Evolutionary conservation across 1,140 invertebrate genomes (phyloP), one percentile per base, ranked within the genome.

Genomic region (Drosophila leontia): DNA sequence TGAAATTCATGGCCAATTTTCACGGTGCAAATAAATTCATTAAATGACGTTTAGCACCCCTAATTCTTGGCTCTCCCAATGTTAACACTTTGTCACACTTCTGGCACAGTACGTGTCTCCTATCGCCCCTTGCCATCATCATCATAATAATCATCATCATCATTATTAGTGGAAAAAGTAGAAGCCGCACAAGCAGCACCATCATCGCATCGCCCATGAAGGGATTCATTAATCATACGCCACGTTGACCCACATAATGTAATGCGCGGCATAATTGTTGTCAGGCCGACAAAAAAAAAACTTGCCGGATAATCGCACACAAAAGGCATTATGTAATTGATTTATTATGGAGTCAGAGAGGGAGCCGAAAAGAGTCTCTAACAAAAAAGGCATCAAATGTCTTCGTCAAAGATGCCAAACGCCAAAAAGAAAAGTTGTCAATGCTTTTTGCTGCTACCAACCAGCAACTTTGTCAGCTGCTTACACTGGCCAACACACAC

Each of bases 181-280:
- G 44, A 35, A 37, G 42, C 34, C n/a, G 15, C 19, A 45, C 50
- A 32, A 34, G 53, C 37, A 19, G 42, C 37, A 51, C 55, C 70
- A 59, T 59, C 67, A 74, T 53, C 19, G 51, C 34, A 50, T 57
- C 35, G 47, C 42, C 45, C 65, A 55, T 78, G 76, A 64, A 72
- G 62, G 82, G 48, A 87, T 67, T 80, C 84, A 87, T 88, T 85
- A 90, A 91, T 91, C 85, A 91, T 90, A 86, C 85, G 82, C 63
- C 82, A 67, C 82, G 64, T 80, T 86, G 86, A 79, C 79, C 80
- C 84, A 88, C 80, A 83, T 78, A 86, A 50, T 37, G 65, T 60
- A 82, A 77, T 65, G 74, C 47, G 53, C 68, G 41, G 41, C 77
- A 80, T 86, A 87, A 88, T 84, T 88, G 80, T 84, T 88, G 85